These are phyloP conservation scores for Heterodera carotae DNA, from an alignment of 1,140 invertebrate species.

Conservation along the genomic window DNA sequence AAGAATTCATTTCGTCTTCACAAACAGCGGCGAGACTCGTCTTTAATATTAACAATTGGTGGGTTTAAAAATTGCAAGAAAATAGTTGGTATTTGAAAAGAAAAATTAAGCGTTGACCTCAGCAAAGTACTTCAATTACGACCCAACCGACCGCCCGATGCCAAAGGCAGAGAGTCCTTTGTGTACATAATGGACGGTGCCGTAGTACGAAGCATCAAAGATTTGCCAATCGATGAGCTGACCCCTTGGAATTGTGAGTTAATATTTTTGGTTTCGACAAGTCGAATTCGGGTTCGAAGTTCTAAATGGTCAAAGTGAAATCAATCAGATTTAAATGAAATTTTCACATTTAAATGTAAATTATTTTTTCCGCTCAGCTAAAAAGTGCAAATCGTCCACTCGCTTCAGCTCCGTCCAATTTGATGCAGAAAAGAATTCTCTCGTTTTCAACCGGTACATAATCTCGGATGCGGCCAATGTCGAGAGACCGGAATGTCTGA, in stretches of 20 bases:
- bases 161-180: conserved; percentile 30
- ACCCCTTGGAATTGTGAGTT: conserved; percentile 39
- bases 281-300: neutral
- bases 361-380: no score
- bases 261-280: neutral
- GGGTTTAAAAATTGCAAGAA: no score
- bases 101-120: conserved; percentile 34
- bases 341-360: no score
- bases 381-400: conserved; percentile 41
- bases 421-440: conserved; percentile 16
- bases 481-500: conserved; percentile 27
- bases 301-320: neutral
- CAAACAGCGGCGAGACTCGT: conserved; percentile 31
- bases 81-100: neutral
- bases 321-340: neutral
- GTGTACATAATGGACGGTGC: conserved; percentile 40
- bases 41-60: conserved; percentile 43
- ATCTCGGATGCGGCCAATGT: conserved; percentile 34
- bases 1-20: conserved; percentile 37
- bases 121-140: conserved; percentile 32
- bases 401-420: conserved; percentile 33
- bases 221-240: conserved; percentile 41
- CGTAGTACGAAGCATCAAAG: conserved; percentile 29
- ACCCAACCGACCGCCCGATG: conserved; percentile 34
- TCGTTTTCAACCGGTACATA: conserved; percentile 40